A percentile compares a stretch with the other conserved stretches of the same genome.
Conservation (phyloP, 2,113 vertebrate genomes). For the Podarcis muralis region DNA sequence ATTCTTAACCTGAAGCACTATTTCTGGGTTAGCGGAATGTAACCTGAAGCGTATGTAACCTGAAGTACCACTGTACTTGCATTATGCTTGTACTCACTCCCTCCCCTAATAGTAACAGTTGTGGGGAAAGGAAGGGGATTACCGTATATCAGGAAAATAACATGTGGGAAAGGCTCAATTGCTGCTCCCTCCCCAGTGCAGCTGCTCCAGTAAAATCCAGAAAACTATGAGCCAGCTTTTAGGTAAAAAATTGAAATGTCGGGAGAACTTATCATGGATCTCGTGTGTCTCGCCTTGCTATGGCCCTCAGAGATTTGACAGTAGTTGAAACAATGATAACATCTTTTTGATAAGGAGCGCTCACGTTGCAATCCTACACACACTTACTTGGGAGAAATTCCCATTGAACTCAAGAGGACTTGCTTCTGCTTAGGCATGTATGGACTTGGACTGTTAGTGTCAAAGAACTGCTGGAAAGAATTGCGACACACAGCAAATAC, state of each 20-base stretch:
- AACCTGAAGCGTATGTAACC: too few species aligned
- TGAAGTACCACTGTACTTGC: neutral
- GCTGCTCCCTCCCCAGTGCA: neutral
- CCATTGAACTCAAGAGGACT: neutral
- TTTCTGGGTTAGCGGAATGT: too few species aligned
- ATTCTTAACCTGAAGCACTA: too few species aligned
- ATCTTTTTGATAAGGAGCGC: neutral
- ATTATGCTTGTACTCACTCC: neutral
- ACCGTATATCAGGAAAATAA: neutral
- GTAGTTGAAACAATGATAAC: neutral
- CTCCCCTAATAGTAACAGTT: neutral
- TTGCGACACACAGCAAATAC: neutral
- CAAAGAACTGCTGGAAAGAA: neutral
- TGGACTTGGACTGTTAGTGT: neutral
- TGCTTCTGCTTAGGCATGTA: neutral
- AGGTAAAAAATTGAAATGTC: neutral
- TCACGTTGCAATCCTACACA: neutral
- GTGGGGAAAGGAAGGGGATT: too few species aligned
- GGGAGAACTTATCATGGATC: neutral
- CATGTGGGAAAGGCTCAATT: neutral
- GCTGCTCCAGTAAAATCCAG: neutral
- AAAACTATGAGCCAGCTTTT: neutral
- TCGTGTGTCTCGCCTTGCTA: neutral
- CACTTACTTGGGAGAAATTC: neutral
- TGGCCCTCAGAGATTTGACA: neutral